Evolutionary conservation across 2,888 invertebrate species (phyloP).

Genomic region (Drosophila subquinaria): DNA sequence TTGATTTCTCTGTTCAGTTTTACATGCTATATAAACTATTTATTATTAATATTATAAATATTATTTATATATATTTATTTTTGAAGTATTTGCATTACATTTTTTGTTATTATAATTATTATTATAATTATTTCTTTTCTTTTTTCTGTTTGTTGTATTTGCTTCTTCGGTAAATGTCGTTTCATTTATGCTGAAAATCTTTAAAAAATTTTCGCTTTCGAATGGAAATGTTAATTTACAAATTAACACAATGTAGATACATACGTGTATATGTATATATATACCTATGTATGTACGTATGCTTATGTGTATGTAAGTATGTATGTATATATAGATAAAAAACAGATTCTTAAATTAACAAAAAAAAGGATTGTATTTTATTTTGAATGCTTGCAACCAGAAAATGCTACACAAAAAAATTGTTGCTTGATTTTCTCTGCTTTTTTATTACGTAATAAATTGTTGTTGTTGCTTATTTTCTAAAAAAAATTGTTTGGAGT

Average conservation of each 20-base stretch:
- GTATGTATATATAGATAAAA: conserved; percentile 37
- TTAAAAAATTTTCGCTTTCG: conserved; percentile 41
- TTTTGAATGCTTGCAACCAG: conserved; percentile 55
- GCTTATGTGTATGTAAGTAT: conserved; percentile 21
- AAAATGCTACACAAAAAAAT: conserved; percentile 68
- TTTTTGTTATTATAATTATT: conserved; percentile 15
- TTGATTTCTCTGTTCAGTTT: conserved; percentile 79
- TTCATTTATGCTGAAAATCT: conserved; percentile 32
- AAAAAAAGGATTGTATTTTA: conserved; percentile 47
- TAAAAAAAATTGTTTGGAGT: conserved; percentile 55
- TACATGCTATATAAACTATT: conserved; percentile 80
- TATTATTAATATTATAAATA: conserved; percentile 63
- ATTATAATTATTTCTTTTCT: conserved; percentile 22
- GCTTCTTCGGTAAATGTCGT: conserved; percentile 47
- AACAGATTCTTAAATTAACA: conserved; percentile 60
- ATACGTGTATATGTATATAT: conserved; percentile 9
- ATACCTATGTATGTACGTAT: conserved; percentile 21
- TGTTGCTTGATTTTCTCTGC: conserved; percentile 15
- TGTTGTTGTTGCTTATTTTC: conserved; percentile 48
- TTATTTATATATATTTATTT: conserved; percentile 53
- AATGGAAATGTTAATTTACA: conserved; percentile 61
- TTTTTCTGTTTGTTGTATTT: conserved; percentile 18
- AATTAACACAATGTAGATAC: conserved; percentile 56
- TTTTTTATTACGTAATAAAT: conserved; percentile 45
- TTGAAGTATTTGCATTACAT: conserved; percentile 50